Base-by-base conservation (phyloP, 2,888 invertebrate species). In the Malacosoma neustria region DNA sequence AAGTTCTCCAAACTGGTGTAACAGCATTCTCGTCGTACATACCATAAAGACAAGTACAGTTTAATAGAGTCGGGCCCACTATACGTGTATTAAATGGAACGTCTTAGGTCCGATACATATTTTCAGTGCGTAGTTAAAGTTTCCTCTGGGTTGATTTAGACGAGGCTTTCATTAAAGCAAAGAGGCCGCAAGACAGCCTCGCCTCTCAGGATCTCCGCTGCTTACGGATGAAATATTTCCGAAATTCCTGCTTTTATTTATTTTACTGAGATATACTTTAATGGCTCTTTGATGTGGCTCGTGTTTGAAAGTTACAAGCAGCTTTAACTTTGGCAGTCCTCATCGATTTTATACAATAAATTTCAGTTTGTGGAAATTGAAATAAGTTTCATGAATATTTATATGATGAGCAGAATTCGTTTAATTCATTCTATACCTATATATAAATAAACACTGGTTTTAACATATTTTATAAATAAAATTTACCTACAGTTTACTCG, bases 251-350 rank as follows among this genome's bases (percentile, higher is more conserved):
- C 68, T 72, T 72, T 73, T 82, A 82, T 81, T 82, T 81, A 79
- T 79, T 79, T 72, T 70, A 67, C 70, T 77, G 73, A 81, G 74
- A 81, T 82, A 75, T 74, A 76, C 74, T 70, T 61, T 81, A 82
- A 84, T 81, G 72, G 70, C 61, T 61, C 80, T 82, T 82, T 82
- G 82, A 84, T 84, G 84, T 79, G 81, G 79, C 71, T 67, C 48
- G 46, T 52, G 62, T 62, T 70, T 42, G 33, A 35, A 39, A 36
- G 36, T 40, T 61, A 58, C 57, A 67, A 62, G 61, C 57, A 62
- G 67, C 68, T 61, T 67, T 63, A 73, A 76, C 70, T 82, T 81
- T 77, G 71, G 62, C 70, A 72, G 67, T 51, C 67, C 70, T 79
- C 76, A 82, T 81, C 81, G 77, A 79, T 82, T 80, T 71, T 67